Percentiles rank a stretch among this genome's conserved stretches.
Conservation (phyloP, 2,797 vertebrate genomes). For the Lagodon rhomboides region DNA sequence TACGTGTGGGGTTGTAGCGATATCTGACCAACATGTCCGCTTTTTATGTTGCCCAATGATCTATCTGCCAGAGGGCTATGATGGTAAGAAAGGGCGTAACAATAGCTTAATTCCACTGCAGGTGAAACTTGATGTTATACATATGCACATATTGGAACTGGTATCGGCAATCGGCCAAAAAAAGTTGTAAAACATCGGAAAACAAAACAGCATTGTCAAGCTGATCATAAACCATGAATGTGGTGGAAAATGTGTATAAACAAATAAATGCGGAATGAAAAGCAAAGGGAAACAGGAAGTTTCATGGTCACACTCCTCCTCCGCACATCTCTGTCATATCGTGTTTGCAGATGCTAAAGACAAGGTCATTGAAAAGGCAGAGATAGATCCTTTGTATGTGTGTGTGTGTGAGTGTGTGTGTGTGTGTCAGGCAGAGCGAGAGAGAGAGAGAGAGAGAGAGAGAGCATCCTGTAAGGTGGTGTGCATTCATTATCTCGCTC, state of each 20-base stretch:
- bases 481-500: conserved; percentile 72
- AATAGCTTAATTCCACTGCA: too few species aligned
- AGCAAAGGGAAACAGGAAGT: conserved; percentile 41
- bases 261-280: conserved; percentile 20
- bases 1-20: too few species aligned
- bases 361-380: conserved; percentile 71
- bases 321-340: conserved; percentile 70
- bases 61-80: too few species aligned
- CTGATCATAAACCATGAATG: too few species aligned
- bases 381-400: conserved; percentile 34
- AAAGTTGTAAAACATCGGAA: too few species aligned
- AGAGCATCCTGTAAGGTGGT: conserved; percentile 44
- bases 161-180: too few species aligned
- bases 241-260: conserved; percentile 17
- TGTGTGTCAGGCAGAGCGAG: conserved; percentile 2
- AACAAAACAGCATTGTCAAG: too few species aligned
- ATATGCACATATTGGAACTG: too few species aligned
- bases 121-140: too few species aligned
- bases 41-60: too few species aligned
- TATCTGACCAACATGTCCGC: too few species aligned
- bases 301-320: conserved; percentile 48
- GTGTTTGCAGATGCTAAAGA: conserved; percentile 68
- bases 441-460: conserved; percentile 5
- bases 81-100: too few species aligned
- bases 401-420: conserved; percentile 32